These are phyloP conservation scores for Erythrocercus mccallii DNA, from an alignment of 2,113 vertebrate species.

Conservation along the genomic window DNA sequence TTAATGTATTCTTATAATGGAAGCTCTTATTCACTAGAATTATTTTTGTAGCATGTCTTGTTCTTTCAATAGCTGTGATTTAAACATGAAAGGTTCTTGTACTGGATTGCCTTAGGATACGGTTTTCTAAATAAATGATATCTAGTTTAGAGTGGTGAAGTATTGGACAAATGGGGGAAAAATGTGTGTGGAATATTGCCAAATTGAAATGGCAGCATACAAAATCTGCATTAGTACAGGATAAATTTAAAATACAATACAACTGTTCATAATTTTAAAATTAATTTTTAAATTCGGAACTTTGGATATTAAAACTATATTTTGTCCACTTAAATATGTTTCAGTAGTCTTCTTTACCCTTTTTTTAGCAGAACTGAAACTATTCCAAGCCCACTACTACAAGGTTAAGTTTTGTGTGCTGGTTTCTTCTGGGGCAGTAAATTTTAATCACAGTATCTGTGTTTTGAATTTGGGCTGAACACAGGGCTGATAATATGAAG, in stretches of 20 bases:
- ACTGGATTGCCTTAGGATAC: slow-evolving; percentile 47
- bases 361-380: not conserved
- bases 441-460: not conserved
- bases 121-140: slow-evolving; percentile 67
- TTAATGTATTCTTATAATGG: slow-evolving; percentile 48
- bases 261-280: not conserved
- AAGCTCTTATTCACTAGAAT: slow-evolving; percentile 16
- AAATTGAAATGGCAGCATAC: slow-evolving; percentile 15
- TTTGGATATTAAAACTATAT: not conserved
- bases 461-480: not conserved
- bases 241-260: not conserved
- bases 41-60: slow-evolving; percentile 53
- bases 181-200: not conserved
- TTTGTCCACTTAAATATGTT: not conserved
- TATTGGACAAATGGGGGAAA: not conserved
- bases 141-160: slow-evolving; percentile 7
- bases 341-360: not conserved
- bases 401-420: not conserved
- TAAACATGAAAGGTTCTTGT: slow-evolving; percentile 59
- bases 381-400: not conserved
- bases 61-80: slow-evolving; percentile 60
- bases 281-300: not conserved
- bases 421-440: not conserved
- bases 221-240: not conserved
- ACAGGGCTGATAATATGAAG: not conserved